phyloP scores from a whole-genome alignment of 2,113 vertebrate genomes.

The Lophura nycthemera region DNA sequence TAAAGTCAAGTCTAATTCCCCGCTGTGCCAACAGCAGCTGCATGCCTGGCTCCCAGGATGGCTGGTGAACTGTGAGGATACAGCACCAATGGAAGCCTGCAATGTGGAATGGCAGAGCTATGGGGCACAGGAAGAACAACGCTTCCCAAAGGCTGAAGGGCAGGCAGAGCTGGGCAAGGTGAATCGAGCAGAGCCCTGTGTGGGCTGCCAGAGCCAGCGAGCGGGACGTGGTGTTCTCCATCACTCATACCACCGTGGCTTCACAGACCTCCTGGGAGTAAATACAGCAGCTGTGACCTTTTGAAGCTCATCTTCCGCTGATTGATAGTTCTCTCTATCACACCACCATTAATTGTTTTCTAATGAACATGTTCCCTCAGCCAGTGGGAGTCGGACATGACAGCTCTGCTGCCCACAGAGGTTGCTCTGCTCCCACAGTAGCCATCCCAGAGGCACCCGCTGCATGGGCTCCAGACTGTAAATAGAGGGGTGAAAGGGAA shows the following conservation, averaged over 20 bases:
- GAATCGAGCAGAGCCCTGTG: neutral
- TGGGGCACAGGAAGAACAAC: neutral
- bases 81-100: neutral
- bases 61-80: fast-evolving
- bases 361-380: neutral
- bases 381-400: conserved; percentile 10
- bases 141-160: neutral
- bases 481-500: neutral
- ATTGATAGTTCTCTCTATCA: neutral
- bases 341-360: neutral
- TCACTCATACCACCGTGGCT: conserved; percentile 17
- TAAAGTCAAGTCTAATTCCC: neutral
- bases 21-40: neutral
- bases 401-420: neutral
- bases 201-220: neutral
- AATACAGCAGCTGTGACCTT: conserved; percentile 68
- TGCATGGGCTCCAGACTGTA: neutral
- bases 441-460: neutral
- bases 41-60: neutral
- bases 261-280: conserved; percentile 37
- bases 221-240: neutral
- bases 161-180: neutral
- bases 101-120: fast-evolving
- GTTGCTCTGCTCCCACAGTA: neutral
- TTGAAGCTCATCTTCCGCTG: neutral